Evolutionary conservation across 2,888 invertebrate species (phyloP).

Genomic region (Patella pellucida): DNA sequence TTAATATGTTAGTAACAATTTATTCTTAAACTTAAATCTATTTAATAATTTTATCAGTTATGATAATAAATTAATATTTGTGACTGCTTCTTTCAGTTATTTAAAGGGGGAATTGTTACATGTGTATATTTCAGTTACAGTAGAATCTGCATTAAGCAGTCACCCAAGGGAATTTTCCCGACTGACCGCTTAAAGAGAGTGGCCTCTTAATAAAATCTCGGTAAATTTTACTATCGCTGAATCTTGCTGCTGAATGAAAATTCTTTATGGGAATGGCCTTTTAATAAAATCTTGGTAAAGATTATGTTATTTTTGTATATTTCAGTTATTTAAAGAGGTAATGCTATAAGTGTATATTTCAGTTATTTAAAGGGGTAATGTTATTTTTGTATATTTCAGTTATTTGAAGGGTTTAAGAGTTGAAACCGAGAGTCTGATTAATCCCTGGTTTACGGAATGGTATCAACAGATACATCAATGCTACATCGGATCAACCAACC

Average conservation of each 20-base stretch:
- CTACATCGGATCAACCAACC: conserved; percentile 40
- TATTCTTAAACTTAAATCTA: too few relatives aligned
- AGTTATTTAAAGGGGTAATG: background rate
- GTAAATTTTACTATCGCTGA: too few relatives aligned
- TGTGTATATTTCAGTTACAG: conserved; percentile 29
- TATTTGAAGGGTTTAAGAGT: conserved; percentile 47
- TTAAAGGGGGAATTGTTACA: background rate
- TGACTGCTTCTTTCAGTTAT: background rate
- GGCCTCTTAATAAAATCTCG: too few relatives aligned
- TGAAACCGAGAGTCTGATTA: conserved; percentile 40
- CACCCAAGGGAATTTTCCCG: too few relatives aligned
- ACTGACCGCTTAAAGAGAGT: too few relatives aligned
- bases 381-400: background rate
- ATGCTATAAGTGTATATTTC: conserved; percentile 12
- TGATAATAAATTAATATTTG: too few relatives aligned
- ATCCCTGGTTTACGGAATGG: conserved; percentile 66
- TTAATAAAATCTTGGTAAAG: too few relatives aligned
- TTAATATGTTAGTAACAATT: too few relatives aligned
- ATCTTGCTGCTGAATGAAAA: too few relatives aligned
- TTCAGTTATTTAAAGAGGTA: conserved; percentile 43
- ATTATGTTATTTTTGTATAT: background rate
- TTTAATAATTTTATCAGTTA: too few relatives aligned
- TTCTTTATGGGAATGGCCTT: too few relatives aligned
- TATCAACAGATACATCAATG: conserved; percentile 56
- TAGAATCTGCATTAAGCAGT: too few relatives aligned